Conservation (phyloP, 2,113 vertebrate genomes). For the Elgaria multicarinata region DNA sequence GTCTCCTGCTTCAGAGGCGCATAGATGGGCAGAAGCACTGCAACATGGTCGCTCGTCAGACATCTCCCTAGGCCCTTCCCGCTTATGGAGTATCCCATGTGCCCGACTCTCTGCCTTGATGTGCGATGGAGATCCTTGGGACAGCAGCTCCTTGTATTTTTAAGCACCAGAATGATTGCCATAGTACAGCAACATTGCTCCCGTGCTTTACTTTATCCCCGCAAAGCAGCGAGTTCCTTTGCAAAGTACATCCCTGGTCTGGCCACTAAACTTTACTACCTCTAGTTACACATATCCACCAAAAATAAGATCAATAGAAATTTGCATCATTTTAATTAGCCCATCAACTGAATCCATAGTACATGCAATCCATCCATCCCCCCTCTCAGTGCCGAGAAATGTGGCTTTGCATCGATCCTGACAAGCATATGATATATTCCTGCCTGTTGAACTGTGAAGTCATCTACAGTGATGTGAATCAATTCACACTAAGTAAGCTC, state of each 20-base stretch:
- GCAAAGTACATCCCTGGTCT: neutral
- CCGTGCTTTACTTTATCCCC: neutral
- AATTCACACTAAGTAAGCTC: conserved; percentile 70
- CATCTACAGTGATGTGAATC: conserved; percentile 63
- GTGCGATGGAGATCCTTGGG: conserved; percentile 43
- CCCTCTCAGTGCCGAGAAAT: conserved; percentile 32
- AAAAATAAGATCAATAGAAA: conserved; percentile 55
- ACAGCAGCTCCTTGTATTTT: conserved; percentile 47
- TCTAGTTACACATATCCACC: conserved; percentile 48
- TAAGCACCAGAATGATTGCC: neutral
- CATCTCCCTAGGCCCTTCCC: conserved; percentile 18
- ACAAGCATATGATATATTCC: conserved; percentile 55
- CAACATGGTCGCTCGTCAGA: conserved; percentile 43
- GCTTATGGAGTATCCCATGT: conserved; percentile 41
- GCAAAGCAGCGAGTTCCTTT: neutral
- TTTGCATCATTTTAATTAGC: conserved; percentile 67
- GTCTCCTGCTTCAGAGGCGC: conserved; percentile 31
- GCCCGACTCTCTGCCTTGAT: conserved; percentile 50
- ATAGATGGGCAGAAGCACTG: neutral
- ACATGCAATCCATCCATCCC: conserved; percentile 56
- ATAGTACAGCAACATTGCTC: conserved; percentile 17
- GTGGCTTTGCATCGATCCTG: conserved; percentile 65
- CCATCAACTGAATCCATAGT: conserved; percentile 49
- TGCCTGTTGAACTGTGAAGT: conserved; percentile 66
- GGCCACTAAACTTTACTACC: conserved; percentile 27